Percentiles rank a stretch among this genome's conserved stretches.
phyloP scores from a whole-genome alignment of 2,888 invertebrate genomes.

The Nomada fucata region DNA sequence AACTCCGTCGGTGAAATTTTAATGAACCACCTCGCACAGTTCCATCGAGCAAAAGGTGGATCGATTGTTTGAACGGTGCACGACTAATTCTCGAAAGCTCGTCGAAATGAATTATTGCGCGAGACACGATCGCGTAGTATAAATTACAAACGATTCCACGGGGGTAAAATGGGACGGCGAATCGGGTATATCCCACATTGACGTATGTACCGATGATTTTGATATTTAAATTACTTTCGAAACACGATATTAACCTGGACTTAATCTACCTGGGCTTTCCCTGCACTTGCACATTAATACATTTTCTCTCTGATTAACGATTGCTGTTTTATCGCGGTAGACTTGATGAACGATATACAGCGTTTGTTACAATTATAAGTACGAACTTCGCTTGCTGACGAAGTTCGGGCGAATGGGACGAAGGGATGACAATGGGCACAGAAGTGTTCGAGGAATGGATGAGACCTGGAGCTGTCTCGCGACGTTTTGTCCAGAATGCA shows the following conservation, averaged over 20 bases:
- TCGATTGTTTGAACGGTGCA: conserved; percentile 50
- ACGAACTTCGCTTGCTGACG: background rate
- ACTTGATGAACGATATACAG: background rate
- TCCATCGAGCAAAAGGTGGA: conserved; percentile 48
- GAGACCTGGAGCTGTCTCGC: background rate
- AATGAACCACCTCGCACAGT: conserved; percentile 67
- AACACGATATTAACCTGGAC: conserved; percentile 17
- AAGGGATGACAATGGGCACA: background rate
- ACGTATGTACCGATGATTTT: conserved; percentile 17
- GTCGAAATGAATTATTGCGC: conserved; percentile 61
- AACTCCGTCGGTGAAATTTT: conserved; percentile 73
- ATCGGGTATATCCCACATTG: background rate
- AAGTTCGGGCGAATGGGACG: no score
- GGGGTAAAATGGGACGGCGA: background rate
- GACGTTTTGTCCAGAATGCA: background rate
- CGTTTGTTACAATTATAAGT: background rate
- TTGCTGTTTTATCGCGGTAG: background rate
- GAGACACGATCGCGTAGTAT: conserved; percentile 6
- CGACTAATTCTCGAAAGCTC: conserved; percentile 67
- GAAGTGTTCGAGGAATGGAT: no score
- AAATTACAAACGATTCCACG: conserved; percentile 29
- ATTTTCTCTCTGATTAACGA: conserved; percentile 27
- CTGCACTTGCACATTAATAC: conserved; percentile 14
- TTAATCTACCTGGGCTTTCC: background rate
- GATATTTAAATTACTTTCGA: conserved; percentile 25